Conservation (phyloP, 2,113 vertebrate genomes). For the Paramisgurnus dabryanus region DNA sequence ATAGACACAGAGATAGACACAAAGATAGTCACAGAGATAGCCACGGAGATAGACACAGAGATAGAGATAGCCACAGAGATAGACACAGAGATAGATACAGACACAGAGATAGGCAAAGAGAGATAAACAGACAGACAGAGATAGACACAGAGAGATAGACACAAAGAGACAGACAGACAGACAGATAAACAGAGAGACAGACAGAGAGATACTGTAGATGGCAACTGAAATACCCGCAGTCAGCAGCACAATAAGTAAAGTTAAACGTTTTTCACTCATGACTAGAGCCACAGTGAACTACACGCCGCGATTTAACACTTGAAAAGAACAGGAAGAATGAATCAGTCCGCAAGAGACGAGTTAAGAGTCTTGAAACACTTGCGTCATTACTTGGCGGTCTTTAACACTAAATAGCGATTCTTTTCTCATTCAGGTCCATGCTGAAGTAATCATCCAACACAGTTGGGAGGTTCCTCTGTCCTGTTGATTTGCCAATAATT, state of each 20-base stretch:
- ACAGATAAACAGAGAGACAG: no score
- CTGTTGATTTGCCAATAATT: neutral
- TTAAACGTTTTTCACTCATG: conserved; percentile 5
- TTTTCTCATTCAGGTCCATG: neutral
- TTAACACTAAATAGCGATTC: neutral
- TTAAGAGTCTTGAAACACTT: neutral
- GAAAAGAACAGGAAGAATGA: neutral
- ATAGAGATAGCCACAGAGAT: no score
- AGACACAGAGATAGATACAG: no score
- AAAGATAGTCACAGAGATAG: no score
- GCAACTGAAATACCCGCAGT: neutral
- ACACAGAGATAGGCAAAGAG: no score
- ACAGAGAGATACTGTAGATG: no score
- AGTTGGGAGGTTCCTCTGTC: neutral
- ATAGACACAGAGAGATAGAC: no score
- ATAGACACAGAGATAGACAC: no score
- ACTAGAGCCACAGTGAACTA: conserved; percentile 16
- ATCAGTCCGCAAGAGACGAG: conserved; percentile 2
- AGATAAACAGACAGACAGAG: no score
- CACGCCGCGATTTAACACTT: neutral
- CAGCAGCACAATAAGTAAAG: neutral
- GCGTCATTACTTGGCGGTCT: neutral
- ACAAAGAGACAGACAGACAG: no score
- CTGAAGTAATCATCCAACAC: neutral
- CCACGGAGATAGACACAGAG: no score